phyloP scores from a whole-genome alignment of 2,797 vertebrate genomes.

The Anisognathus igniventris region DNA sequence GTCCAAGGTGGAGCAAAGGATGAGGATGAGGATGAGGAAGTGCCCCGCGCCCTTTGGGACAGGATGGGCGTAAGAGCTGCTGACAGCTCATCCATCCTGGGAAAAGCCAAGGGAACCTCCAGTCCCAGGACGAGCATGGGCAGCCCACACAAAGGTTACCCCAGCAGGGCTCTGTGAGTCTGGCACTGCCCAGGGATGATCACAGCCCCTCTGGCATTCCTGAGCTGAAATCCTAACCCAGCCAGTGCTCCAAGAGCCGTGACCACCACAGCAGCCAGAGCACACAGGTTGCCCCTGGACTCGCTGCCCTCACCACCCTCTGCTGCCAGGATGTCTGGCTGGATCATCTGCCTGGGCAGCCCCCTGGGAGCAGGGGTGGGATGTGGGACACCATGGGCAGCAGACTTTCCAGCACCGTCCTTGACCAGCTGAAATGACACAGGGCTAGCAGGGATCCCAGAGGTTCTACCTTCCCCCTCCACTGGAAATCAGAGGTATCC shows the following conservation, averaged over 20 bases:
- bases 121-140: neutral
- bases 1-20: neutral
- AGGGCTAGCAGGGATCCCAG: neutral
- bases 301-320: neutral
- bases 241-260: neutral
- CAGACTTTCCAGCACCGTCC: neutral
- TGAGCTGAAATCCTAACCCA: neutral
- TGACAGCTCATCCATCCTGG: neutral
- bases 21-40: neutral
- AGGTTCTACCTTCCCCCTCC: neutral
- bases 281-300: neutral
- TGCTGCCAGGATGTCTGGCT: neutral
- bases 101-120: neutral
- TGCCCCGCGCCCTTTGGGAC: neutral
- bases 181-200: neutral
- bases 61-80: neutral
- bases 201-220: neutral
- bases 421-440: neutral
- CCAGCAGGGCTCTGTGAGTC: neutral
- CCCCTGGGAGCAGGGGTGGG: neutral
- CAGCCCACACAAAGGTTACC: neutral
- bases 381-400: neutral
- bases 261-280: neutral
- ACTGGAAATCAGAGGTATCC: neutral
- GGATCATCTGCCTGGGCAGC: neutral